Conservation (phyloP, 2,797 vertebrate genomes). For the Uromys caudimaculatus region DNA sequence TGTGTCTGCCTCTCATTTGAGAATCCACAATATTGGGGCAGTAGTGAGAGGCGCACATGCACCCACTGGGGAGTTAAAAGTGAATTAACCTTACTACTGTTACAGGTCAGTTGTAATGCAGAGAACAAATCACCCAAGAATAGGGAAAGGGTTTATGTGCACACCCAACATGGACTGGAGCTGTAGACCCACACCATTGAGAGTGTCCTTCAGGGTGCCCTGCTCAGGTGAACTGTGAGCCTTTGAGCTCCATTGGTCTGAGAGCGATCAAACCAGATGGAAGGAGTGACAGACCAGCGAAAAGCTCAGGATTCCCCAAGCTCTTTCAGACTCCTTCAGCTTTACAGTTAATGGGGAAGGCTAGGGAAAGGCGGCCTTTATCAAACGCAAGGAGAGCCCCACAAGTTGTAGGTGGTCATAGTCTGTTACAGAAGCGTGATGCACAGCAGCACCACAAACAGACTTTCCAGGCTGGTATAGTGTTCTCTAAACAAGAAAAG, state of each 20-base stretch:
- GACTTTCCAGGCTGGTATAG: not conserved
- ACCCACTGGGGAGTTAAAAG: too few relatives aligned
- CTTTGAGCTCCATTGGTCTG: not conserved
- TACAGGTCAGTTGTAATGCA: not conserved
- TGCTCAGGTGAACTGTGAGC: not conserved
- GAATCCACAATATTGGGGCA: too few relatives aligned
- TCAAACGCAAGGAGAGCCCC: not conserved
- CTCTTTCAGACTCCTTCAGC: slow-evolving; percentile 25
- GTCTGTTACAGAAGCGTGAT: not conserved
- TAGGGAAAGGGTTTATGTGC: not conserved
- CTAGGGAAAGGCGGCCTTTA: not conserved
- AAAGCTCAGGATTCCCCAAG: not conserved
- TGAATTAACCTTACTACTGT: too few relatives aligned
- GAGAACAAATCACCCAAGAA: not conserved
- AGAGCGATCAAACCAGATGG: not conserved
- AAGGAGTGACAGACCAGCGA: not conserved
- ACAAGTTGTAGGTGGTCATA: not conserved
- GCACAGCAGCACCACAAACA: not conserved
- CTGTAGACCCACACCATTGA: not conserved
- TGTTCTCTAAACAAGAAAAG: not conserved
- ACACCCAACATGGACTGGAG: not conserved
- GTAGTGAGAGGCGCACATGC: too few relatives aligned
- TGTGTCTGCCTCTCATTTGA: too few relatives aligned
- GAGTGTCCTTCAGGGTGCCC: not conserved
- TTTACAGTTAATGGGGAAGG: not conserved